Conservation (phyloP, 2,888 invertebrate genomes). For the Caenorhabditis sp. region DNA sequence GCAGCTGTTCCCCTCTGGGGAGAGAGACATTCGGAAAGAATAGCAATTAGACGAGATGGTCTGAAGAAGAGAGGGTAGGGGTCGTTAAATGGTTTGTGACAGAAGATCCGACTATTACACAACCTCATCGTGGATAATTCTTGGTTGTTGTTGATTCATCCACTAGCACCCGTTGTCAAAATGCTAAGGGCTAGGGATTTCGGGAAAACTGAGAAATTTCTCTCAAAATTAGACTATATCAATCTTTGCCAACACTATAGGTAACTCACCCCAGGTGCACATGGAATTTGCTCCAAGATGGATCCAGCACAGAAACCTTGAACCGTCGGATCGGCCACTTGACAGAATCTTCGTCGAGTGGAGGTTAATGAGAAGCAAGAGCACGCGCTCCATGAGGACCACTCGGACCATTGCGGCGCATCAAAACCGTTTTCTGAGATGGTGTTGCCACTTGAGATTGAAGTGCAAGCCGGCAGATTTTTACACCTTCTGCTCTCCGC, state of each 20-base stretch:
- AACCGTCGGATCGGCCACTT: conserved; percentile 77
- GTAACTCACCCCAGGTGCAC: conserved; percentile 70
- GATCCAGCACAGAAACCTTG: conserved; percentile 82
- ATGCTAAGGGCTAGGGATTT: too few relatives aligned
- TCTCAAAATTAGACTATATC: too few relatives aligned
- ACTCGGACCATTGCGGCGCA: conserved; percentile 80
- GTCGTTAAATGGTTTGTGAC: not conserved
- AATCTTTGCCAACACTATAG: too few relatives aligned
- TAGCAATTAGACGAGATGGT: not conserved
- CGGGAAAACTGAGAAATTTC: too few relatives aligned
- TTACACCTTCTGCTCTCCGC: conserved; percentile 86
- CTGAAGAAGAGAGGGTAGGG: not conserved
- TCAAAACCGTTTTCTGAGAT: conserved; percentile 34
- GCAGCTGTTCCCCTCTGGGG: conserved; percentile 21
- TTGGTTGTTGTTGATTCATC: not conserved
- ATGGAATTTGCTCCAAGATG: conserved; percentile 78
- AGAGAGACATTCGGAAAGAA: not conserved
- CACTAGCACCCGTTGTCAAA: not conserved
- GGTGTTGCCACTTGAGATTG: conserved; percentile 38
- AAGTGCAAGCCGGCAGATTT: conserved; percentile 84
- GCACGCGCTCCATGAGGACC: conserved; percentile 81
- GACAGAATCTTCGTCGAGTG: conserved; percentile 81
- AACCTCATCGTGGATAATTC: not conserved
- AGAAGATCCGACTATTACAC: not conserved
- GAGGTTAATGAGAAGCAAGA: conserved; percentile 81